Evolutionary conservation across 2,888 invertebrate genomes (phyloP), one percentile per base, ranked within the genome.

Genomic region (Barypeithes pellucidus): DNA sequence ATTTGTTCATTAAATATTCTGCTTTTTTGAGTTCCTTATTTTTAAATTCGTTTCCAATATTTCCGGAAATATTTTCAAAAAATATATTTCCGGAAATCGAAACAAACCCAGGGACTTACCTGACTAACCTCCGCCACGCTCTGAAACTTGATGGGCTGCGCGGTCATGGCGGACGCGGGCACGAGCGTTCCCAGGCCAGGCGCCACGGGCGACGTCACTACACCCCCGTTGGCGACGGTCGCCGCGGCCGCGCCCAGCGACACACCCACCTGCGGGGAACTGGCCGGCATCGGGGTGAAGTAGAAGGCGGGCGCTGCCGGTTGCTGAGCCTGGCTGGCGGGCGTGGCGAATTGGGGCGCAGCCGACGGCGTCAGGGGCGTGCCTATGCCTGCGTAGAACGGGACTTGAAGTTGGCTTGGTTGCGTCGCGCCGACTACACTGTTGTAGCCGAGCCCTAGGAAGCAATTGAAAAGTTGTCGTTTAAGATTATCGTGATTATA

Each of bases 71-170:
- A n/a, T n/a, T n/a, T n/a, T n/a, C n/a, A n/a, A n/a, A n/a, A n/a
- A n/a, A n/a, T n/a, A n/a, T n/a, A n/a, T n/a, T n/a, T n/a, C n/a
- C n/a, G n/a, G n/a, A n/a, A n/a, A n/a, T n/a, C n/a, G n/a, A n/a
- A n/a, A n/a, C n/a, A n/a, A n/a, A n/a, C n/a, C n/a, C n/a, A n/a
- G n/a, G n/a, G 7, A 69, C 80, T 76, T 79, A 87, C 87, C 85
- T 87, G 89, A 81, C 88, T 89, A 69, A 89, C 89, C 80, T 90
- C 89, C 50, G 88, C 87, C 67, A 89, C 87, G 69, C 84, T 85
- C 74, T 84, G 86, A 75, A 85, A 85, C 78, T 85, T 85, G 59
- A 84, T 80, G 20, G 84, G 84, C 77, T 78, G 80, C 18, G 77
- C 69, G 9, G 77, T 72, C n/a, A 75, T 62, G 7, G 75, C 50